phyloP scores from a whole-genome alignment of 2,113 vertebrate species.

The Parotia lawesii region DNA sequence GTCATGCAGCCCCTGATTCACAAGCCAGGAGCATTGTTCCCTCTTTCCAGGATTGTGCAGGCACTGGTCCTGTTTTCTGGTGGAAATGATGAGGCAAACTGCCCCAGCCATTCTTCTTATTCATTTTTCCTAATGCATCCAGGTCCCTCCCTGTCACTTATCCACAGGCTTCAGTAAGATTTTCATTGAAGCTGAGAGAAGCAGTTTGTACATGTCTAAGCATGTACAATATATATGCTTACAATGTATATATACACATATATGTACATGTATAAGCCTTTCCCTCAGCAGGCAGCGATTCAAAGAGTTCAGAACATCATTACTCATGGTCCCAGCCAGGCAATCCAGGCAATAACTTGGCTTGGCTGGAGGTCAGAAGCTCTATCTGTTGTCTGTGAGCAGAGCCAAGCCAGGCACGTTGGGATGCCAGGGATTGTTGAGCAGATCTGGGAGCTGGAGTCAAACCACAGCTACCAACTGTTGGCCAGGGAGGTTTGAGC shows the following conservation, averaged over 20 bases:
- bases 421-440: neutral
- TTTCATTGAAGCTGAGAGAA: neutral
- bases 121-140: neutral
- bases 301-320: neutral
- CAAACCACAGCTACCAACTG: neutral
- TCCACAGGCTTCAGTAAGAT: neutral
- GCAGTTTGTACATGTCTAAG: neutral
- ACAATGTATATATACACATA: rapidly evolving
- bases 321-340: neutral
- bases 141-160: neutral
- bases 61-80: neutral
- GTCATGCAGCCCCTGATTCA: neutral
- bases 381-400: neutral
- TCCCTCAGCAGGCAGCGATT: neutral
- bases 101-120: neutral
- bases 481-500: neutral
- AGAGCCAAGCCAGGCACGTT: neutral
- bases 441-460: neutral
- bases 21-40: neutral
- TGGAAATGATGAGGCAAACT: neutral
- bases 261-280: neutral
- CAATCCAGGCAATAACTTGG: neutral
- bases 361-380: neutral
- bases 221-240: neutral
- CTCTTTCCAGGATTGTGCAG: neutral